These are phyloP conservation scores for Vanacampus margaritifer DNA, from an alignment of 2,113 vertebrate species.

Conservation along the genomic window DNA sequence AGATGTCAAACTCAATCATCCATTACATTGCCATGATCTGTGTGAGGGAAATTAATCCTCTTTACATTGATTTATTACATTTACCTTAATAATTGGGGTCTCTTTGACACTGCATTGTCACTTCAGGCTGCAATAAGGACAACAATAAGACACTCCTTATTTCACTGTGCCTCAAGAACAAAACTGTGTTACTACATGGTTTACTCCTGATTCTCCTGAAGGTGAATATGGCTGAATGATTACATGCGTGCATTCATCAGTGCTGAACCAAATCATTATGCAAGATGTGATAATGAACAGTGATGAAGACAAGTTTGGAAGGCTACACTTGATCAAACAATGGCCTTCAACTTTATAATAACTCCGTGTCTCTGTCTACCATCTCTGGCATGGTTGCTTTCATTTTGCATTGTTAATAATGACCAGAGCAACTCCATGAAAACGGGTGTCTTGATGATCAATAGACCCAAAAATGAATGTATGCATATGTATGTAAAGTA, in stretches of 20 bases:
- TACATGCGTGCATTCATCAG: constrained; percentile 7
- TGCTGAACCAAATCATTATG: constrained; percentile 29
- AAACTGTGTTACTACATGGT: constrained; percentile 15
- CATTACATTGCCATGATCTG: neutral
- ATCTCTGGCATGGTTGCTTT: constrained; percentile 2
- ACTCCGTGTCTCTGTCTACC: neutral
- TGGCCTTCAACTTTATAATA: neutral
- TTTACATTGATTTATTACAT: neutral
- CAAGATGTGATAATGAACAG: constrained; percentile 30
- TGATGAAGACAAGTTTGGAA: constrained; percentile 2
- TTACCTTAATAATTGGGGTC: neutral
- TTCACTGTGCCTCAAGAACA: constrained; percentile 19
- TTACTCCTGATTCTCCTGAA: constrained; percentile 26
- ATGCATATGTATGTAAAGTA: too few species aligned
- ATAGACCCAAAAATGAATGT: constrained; percentile 6
- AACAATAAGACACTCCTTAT: constrained; percentile 14
- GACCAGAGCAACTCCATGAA: constrained; percentile 13
- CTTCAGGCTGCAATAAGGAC: neutral
- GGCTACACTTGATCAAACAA: neutral
- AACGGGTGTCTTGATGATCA: constrained; percentile 12
- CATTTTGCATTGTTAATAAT: neutral
- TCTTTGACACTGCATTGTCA: neutral
- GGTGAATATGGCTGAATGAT: constrained; percentile 28
- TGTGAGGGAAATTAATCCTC: neutral
- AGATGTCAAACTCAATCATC: constrained; percentile 12